Evolutionary conservation across 2,113 vertebrate genomes (phyloP), one percentile per base, ranked within the genome.

Genomic region (Microcebus ravelobensis): DNA sequence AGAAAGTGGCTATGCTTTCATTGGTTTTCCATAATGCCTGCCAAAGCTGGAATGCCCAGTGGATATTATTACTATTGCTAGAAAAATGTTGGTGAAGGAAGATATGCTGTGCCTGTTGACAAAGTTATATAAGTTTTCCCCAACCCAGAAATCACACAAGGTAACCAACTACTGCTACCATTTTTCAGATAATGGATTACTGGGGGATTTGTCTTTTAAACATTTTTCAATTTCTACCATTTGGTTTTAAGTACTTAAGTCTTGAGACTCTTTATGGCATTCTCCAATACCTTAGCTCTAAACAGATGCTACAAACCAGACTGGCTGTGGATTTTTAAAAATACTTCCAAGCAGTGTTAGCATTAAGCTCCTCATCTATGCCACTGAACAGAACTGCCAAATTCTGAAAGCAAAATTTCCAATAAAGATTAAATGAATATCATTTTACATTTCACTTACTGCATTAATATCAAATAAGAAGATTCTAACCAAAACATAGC

Each of bases 381-480:
- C 96, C 93, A 96, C 90, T 97, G 96, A 97, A 91, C 42, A 98
- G 91, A 97, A 5, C 52, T 97, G 96, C 94, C 97, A 98, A 98
- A 98, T 97, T 95, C 96, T 96, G 97, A 98, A 97, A 88, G 86
- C 39, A 97, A 95, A 98, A 97, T 98, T 98, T 97, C 97, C 97
- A 98, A 96, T 98, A 97, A 97, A 98, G 96, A 98, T 98, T 97
- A 98, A 98, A 96, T 97, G 96, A 98, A 96, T 98, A 97, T 96
- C 84, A 98, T 98, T 98, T 98, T 98, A 98, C 31, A 89, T 98
- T 98, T 98, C 97, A 96, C 96, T 98, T 97, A 89, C 70, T 97
- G 93, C 94, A 96, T 97, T 98, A 98, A 98, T 98, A 98, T 94
- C 81, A 98, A 98, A 97, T 97, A 97, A 92, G 93, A 97, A 96